Conservation (phyloP, 92 coral and sea anemone genomes). For the Porites evermanni region DNA sequence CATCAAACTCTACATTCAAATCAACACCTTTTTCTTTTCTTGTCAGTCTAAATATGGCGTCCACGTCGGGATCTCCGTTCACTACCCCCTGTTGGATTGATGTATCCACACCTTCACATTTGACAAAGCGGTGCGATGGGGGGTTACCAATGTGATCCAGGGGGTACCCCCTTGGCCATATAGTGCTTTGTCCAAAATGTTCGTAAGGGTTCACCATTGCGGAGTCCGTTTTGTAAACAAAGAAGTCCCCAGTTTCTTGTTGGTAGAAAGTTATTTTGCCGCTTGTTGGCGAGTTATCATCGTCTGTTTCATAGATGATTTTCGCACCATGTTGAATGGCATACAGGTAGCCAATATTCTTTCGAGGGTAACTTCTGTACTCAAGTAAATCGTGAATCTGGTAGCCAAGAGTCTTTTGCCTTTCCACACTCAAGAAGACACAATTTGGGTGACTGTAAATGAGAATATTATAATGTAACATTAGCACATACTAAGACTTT, state of each 20-base stretch:
- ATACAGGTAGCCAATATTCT: constrained; percentile 94
- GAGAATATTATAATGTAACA: background rate
- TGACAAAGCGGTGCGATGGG: constrained; percentile 80
- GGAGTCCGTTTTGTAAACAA: constrained; percentile 69
- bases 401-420: constrained; percentile 87
- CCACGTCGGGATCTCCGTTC: constrained; percentile 98
- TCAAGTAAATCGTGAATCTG: constrained; percentile 80
- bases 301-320: constrained; percentile 95
- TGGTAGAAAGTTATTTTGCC: constrained; percentile 85
- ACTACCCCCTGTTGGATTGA: constrained; percentile 96
- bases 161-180: constrained; percentile 99
- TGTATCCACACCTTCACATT: constrained; percentile 70
- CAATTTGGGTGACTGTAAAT: constrained; percentile 83
- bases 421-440: constrained; percentile 84
- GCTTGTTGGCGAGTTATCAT: constrained; percentile 89
- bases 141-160: constrained; percentile 88
- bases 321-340: constrained; percentile 99
- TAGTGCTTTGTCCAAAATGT: constrained; percentile 97
- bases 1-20: constrained; percentile 88
- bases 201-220: constrained; percentile 86
- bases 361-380: constrained; percentile 91
- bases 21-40: constrained; percentile 85
- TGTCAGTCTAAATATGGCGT: constrained; percentile 92
- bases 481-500: too few species aligned
- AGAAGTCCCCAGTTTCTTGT: constrained; percentile 75